Percentiles rank a stretch among this genome's conserved stretches.
Conservation (phyloP, 2,797 vertebrate genomes). For the Anableps anableps region DNA sequence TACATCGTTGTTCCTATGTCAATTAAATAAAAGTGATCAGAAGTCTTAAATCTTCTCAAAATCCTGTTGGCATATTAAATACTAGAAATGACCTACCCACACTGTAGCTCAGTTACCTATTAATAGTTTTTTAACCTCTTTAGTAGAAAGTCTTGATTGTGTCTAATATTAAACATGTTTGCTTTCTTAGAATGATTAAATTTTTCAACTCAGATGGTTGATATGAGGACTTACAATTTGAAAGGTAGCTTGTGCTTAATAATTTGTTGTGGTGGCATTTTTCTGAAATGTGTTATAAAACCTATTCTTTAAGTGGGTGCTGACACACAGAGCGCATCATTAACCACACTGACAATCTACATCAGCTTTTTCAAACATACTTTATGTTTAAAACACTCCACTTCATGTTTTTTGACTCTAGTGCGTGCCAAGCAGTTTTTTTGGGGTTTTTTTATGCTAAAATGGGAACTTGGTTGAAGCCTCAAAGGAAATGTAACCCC, state of each 20-base stretch:
- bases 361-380: not conserved
- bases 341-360: slow-evolving; percentile 17
- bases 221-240: not conserved
- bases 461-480: not conserved
- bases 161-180: slow-evolving; percentile 29
- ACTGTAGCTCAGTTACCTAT: slow-evolving; percentile 50
- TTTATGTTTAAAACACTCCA: not conserved
- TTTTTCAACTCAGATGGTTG: slow-evolving; percentile 1
- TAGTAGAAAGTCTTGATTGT: slow-evolving; percentile 1
- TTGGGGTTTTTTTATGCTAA: not conserved
- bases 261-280: not conserved
- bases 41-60: slow-evolving; percentile 7
- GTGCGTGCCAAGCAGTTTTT: not conserved
- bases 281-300: not conserved
- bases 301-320: not conserved
- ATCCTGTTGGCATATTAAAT: slow-evolving; percentile 12
- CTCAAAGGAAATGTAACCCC: not conserved
- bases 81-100: slow-evolving; percentile 9
- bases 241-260: not conserved
- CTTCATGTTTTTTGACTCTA: slow-evolving; percentile 3
- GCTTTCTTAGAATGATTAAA: not conserved
- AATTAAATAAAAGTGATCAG: slow-evolving; percentile 25
- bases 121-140: slow-evolving; percentile 33
- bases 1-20: slow-evolving; percentile 3
- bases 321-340: not conserved